These are phyloP conservation scores for Psittacula echo DNA, from an alignment of 2,797 vertebrate species.

Conservation along the genomic window DNA sequence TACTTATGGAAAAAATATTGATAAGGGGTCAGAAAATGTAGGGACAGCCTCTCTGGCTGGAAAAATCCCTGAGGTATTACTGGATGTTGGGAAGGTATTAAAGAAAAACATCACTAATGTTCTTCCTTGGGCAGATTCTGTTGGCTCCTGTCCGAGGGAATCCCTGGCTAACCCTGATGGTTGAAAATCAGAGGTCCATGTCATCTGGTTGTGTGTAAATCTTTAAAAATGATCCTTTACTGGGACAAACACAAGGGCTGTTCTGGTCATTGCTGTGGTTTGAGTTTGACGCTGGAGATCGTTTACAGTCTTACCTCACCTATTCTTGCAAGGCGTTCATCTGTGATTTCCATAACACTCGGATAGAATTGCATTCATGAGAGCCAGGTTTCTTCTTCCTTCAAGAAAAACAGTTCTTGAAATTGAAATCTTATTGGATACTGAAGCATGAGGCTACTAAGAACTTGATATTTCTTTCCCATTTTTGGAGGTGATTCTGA, in stretches of 20 bases:
- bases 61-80: background rate
- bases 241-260: accelerated
- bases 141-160: background rate
- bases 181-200: background rate
- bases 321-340: accelerated
- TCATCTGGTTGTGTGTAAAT: background rate
- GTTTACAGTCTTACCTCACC: background rate
- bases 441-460: background rate
- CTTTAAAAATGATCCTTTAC: background rate
- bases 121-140: background rate
- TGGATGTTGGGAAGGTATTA: background rate
- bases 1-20: background rate
- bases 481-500: background rate
- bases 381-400: background rate
- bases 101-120: background rate
- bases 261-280: background rate
- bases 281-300: background rate
- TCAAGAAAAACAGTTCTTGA: background rate
- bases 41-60: background rate
- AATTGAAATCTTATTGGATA: background rate
- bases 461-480: background rate
- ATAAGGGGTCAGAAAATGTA: background rate
- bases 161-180: background rate
- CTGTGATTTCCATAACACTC: background rate
- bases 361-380: background rate